phyloP scores from a whole-genome alignment of 2,113 vertebrate genomes.

The Orcinus orca region DNA sequence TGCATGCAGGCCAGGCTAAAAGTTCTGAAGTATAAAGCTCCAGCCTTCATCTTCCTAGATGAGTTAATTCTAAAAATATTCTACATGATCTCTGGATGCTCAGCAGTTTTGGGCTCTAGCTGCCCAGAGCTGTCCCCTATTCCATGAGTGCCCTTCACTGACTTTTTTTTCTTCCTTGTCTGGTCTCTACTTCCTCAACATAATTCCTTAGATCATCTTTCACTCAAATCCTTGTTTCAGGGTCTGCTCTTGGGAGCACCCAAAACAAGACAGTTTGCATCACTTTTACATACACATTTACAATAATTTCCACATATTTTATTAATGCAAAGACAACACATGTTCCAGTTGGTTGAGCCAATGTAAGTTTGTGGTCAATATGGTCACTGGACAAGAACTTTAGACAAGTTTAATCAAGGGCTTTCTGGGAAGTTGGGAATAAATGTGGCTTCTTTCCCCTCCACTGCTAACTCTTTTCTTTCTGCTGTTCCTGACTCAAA shows the following conservation, averaged over 20 bases:
- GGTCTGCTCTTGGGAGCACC: not conserved
- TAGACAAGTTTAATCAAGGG: not conserved
- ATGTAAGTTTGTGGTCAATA: not conserved
- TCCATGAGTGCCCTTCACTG: not conserved
- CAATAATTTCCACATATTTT: not conserved
- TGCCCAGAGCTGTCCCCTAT: not conserved
- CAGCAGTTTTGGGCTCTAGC: too few relatives aligned
- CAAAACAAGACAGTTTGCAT: not conserved
- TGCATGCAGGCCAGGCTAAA: not conserved
- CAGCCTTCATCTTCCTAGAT: not conserved
- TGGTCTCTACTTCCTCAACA: not conserved
- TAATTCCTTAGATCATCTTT: not conserved
- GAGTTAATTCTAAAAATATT: not conserved
- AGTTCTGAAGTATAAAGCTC: not conserved
- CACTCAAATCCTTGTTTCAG: not conserved
- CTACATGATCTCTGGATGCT: not conserved
- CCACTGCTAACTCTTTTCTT: not conserved
- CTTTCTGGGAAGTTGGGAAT: not conserved
- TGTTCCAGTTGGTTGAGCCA: not conserved
- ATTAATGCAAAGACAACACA: not conserved
- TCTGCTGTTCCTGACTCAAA: not conserved
- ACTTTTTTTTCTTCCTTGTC: not conserved
- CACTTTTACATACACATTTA: not conserved
- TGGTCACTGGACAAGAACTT: not conserved
- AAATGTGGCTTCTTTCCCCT: not conserved